These are phyloP conservation scores for Prionailurus bengalensis DNA, from an alignment of 2,113 vertebrate genomes.

Conservation along the genomic window DNA sequence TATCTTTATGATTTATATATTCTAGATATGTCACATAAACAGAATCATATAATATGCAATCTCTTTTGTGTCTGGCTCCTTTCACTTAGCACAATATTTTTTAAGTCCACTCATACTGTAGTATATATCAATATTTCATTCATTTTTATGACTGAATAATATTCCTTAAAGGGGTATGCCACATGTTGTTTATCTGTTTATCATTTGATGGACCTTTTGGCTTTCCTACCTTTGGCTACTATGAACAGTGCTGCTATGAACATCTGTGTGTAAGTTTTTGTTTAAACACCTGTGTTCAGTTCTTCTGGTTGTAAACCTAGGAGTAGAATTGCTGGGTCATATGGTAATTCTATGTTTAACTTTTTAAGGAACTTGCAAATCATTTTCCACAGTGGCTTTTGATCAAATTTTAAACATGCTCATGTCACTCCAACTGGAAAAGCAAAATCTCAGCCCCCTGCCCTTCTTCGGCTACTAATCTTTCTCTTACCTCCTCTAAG, in stretches of 20 bases:
- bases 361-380: not conserved
- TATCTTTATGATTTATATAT: not conserved
- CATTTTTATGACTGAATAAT: not conserved
- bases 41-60: not conserved
- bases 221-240: not conserved
- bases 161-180: not conserved
- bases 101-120: not conserved
- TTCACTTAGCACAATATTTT: conserved; percentile 21
- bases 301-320: not conserved
- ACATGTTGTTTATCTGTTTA: not conserved
- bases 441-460: not conserved
- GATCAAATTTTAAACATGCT: not conserved
- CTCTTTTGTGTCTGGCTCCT: not conserved
- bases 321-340: not conserved
- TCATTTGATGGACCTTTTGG: not conserved
- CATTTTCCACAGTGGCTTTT: not conserved
- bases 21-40: not conserved
- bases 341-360: not conserved
- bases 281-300: not conserved
- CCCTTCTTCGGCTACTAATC: not conserved
- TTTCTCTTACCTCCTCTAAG: not conserved
- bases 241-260: not conserved
- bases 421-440: not conserved
- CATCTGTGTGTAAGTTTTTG: not conserved
- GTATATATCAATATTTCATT: not conserved